Evolutionary conservation across 2,113 vertebrate species (phyloP).

Genomic region (Ginglymostoma cirratum): DNA sequence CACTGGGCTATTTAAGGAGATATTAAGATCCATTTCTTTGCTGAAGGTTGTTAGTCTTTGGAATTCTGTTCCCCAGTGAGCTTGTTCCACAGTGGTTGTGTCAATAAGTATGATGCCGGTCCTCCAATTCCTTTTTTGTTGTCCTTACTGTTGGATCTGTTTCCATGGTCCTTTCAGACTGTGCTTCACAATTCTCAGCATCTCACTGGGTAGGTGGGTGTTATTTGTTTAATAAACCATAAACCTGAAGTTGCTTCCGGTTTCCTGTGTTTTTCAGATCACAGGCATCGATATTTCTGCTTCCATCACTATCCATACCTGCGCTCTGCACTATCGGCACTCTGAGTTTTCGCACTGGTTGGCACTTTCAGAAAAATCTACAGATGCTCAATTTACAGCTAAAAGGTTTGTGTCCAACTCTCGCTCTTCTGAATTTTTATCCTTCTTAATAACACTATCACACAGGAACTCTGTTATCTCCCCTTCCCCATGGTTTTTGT

Average conservation of each 20-base stretch:
- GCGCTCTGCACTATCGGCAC: constrained; percentile 93
- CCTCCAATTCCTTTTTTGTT: neutral
- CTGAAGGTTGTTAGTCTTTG: no score
- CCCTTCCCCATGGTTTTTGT: no score
- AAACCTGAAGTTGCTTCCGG: neutral
- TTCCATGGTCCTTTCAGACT: neutral
- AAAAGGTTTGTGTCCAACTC: neutral
- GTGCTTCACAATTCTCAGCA: neutral
- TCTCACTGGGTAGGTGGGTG: neutral
- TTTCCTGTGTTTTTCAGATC: constrained; percentile 56
- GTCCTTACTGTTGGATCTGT: neutral
- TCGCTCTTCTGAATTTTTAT: neutral
- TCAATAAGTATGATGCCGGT: neutral
- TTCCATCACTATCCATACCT: constrained; percentile 77
- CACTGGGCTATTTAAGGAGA: neutral
- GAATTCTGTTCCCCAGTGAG: no score
- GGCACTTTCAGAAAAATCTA: constrained; percentile 65
- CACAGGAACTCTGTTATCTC: no score
- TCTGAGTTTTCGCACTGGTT: constrained; percentile 93
- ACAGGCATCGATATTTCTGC: constrained; percentile 78
- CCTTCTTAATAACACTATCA: neutral
- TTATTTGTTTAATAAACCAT: neutral
- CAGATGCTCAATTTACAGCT: constrained; percentile 43
- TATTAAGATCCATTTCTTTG: neutral
- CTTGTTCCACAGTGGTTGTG: no score